Evolutionary conservation across 2,888 invertebrate genomes (phyloP).

Genomic region (Hofmannophila pseudospretella): DNA sequence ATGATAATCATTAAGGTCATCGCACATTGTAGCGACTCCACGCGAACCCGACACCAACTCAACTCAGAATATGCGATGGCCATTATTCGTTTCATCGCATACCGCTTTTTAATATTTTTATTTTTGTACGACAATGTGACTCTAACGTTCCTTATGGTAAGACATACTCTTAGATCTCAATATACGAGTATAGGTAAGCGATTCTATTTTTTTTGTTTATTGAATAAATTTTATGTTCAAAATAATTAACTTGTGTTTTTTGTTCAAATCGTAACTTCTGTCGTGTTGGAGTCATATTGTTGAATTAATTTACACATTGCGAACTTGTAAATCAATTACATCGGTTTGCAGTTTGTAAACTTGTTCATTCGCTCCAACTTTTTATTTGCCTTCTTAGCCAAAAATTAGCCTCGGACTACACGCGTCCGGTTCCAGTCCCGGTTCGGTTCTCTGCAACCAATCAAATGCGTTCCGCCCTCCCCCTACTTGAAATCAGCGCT

Average conservation of each 20-base stretch:
- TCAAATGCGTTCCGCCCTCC: no score
- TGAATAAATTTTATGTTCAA: constrained; percentile 21
- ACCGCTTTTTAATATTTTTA: constrained; percentile 8
- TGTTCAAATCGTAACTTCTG: constrained; percentile 10
- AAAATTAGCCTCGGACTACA: no score
- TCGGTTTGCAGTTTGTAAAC: constrained; percentile 14
- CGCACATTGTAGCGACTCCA: no score
- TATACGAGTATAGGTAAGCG: not conserved
- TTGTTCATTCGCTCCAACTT: constrained; percentile 15
- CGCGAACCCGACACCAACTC: no score
- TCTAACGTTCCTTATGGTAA: constrained; percentile 19
- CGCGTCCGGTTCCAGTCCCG: no score
- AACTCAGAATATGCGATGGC: no score
- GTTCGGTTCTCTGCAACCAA: no score
- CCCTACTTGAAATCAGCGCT: no score
- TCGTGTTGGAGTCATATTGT: constrained; percentile 46
- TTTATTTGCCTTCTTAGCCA: not conserved
- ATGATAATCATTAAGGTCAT: no score
- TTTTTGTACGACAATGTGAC: constrained; percentile 22
- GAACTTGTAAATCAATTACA: not conserved
- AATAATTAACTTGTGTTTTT: constrained; percentile 25
- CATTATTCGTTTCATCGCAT: not conserved
- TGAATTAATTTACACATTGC: constrained; percentile 13
- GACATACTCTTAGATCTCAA: constrained; percentile 15
- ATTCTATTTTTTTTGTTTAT: constrained; percentile 5